A percentile compares a stretch with the other conserved stretches of the same genome.
Conservation (phyloP, 1,140 invertebrate species). For the Coelopa frigida region DNA sequence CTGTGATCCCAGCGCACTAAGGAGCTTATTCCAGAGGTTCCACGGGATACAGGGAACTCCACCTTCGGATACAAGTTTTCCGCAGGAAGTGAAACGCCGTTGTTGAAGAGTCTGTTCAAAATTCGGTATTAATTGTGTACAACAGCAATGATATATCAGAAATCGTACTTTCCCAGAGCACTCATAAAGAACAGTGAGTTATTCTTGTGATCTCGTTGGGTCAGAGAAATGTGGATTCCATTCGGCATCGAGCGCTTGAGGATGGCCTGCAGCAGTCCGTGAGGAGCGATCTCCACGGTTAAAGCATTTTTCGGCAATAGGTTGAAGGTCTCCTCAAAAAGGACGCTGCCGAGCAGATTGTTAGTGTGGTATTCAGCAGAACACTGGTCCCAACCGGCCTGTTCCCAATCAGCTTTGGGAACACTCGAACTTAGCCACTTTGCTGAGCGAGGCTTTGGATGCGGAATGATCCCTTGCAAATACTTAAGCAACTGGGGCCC, state of each 20-base stretch:
- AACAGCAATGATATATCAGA: no score
- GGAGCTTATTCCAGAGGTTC: slow-evolving; percentile 69
- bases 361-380: slow-evolving; percentile 92
- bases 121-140: no score
- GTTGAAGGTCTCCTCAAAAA: slow-evolving; percentile 75
- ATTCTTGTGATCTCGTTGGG: slow-evolving; percentile 64
- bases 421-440: slow-evolving; percentile 87
- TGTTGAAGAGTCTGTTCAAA: slow-evolving; percentile 42
- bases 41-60: slow-evolving; percentile 69
- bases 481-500: slow-evolving; percentile 65
- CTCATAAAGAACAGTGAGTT: slow-evolving; percentile 62
- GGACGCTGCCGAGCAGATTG: slow-evolving; percentile 75
- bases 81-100: slow-evolving; percentile 46
- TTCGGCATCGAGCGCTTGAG: slow-evolving; percentile 53
- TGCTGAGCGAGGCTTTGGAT: slow-evolving; percentile 60
- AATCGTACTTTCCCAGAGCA: slow-evolving; percentile 66
- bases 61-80: slow-evolving; percentile 55
- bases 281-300: slow-evolving; percentile 75
- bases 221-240: slow-evolving; percentile 67
- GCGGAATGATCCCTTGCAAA: slow-evolving; percentile 60
- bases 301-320: slow-evolving; percentile 73
- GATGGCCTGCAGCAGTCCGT: slow-evolving; percentile 69
- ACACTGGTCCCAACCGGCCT: slow-evolving; percentile 57
- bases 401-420: slow-evolving; percentile 63
- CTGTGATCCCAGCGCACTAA: slow-evolving; percentile 87